phyloP scores from a whole-genome alignment of 2,113 vertebrate species.

The Engraulis encrasicolus region DNA sequence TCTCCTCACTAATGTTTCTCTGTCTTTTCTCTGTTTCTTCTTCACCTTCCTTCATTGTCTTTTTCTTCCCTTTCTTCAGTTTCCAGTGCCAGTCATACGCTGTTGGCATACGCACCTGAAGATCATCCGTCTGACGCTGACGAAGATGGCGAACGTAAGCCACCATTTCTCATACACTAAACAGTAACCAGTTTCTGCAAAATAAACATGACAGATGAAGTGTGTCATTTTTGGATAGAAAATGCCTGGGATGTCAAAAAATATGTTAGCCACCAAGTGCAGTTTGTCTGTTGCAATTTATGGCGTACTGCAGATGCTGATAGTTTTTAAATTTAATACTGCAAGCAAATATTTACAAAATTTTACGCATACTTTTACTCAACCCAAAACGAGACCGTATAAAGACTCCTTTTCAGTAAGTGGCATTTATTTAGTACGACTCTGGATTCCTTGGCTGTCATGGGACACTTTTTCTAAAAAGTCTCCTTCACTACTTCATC shows the following conservation, averaged over 20 bases:
- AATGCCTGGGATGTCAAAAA: not conserved
- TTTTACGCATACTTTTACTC: not conserved
- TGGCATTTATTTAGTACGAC: not conserved
- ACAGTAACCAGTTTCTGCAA: not conserved
- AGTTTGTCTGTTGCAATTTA: not conserved
- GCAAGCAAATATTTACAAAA: not conserved
- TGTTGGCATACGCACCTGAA: constrained; percentile 63
- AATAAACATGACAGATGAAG: not conserved
- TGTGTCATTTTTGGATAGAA: not conserved
- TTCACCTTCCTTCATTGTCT: constrained; percentile 24
- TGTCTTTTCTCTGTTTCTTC: constrained; percentile 14
- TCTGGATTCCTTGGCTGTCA: not conserved
- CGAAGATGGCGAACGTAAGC: constrained; percentile 66
- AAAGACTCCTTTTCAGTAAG: not conserved
- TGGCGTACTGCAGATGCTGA: not conserved
- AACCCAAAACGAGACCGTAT: not conserved
- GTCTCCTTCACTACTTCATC: not conserved
- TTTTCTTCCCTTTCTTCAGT: constrained; percentile 52
- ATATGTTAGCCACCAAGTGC: not conserved
- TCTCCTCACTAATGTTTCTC: not conserved
- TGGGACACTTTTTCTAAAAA: not conserved
- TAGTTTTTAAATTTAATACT: not conserved
- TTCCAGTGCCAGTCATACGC: constrained; percentile 54
- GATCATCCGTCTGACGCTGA: constrained; percentile 49
- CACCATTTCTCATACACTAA: not conserved